Conservation (phyloP, 2,888 invertebrate genomes). For the Subacronicta megacephala region DNA sequence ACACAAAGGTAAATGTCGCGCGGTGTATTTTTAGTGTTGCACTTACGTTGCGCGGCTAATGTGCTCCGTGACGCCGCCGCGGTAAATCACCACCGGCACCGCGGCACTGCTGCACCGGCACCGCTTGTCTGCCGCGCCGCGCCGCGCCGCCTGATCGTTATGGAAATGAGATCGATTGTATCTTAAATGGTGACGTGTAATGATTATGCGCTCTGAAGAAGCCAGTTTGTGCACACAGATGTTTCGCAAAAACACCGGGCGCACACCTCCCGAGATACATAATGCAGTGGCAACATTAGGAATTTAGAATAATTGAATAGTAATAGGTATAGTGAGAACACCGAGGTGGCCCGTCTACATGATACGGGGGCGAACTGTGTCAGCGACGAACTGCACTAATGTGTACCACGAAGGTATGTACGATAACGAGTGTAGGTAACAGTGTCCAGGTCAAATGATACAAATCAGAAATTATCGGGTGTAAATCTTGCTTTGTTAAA, state of each 20-base stretch:
- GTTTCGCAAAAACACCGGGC: constrained; percentile 21
- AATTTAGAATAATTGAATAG: constrained; percentile 37
- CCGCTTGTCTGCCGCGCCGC: constrained; percentile 17
- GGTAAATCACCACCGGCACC: constrained; percentile 51
- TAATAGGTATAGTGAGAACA: constrained; percentile 13
- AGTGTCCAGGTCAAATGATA: too few relatives aligned
- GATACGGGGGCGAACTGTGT: constrained; percentile 19
- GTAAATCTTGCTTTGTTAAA: too few relatives aligned
- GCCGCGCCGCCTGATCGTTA: constrained; percentile 13
- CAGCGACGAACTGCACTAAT: not conserved
- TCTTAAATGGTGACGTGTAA: constrained; percentile 33
- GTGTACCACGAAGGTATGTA: too few relatives aligned
- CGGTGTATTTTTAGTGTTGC: constrained; percentile 69
- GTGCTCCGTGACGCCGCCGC: constrained; percentile 58
- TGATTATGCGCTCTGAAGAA: constrained; percentile 23
- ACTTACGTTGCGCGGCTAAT: constrained; percentile 61
- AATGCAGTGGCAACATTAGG: constrained; percentile 49
- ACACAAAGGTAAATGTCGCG: constrained; percentile 81
- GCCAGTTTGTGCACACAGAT: constrained; percentile 17
- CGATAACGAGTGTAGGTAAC: too few relatives aligned
- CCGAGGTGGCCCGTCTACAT: constrained; percentile 23
- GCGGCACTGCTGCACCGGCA: too few relatives aligned
- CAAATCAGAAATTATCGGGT: too few relatives aligned
- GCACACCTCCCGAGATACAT: constrained; percentile 34
- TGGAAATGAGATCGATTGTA: constrained; percentile 32